Percentiles rank a stretch among this genome's conserved stretches.
phyloP scores from a whole-genome alignment of 2,113 vertebrate species.

The Ahaetulla prasina region DNA sequence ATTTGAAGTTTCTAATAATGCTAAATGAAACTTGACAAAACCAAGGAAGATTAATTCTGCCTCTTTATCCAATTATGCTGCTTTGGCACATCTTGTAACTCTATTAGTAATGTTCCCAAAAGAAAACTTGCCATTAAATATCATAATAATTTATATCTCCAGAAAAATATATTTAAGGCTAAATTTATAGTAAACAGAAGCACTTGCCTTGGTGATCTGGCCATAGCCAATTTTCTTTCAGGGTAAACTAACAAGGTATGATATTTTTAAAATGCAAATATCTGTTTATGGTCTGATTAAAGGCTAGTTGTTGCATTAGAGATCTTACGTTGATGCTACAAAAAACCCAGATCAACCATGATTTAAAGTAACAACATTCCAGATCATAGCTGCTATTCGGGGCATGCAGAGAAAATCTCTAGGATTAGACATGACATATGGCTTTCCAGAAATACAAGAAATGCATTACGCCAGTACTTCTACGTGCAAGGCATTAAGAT shows the following conservation, averaged over 20 bases:
- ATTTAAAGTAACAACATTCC: neutral
- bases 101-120: neutral
- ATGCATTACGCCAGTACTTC: neutral
- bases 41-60: neutral
- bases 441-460: neutral
- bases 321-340: neutral
- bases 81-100: neutral
- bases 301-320: neutral
- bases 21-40: conserved; percentile 2
- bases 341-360: neutral
- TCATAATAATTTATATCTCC: neutral
- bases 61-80: neutral
- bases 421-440: neutral
- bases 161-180: neutral
- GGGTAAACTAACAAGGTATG: neutral
- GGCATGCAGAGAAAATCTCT: neutral
- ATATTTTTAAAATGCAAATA: neutral
- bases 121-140: neutral
- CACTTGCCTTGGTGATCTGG: neutral
- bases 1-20: neutral
- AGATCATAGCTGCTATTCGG: neutral
- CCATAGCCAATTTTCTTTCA: neutral
- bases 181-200: neutral
- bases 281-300: neutral
- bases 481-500: neutral